Percentiles rank a stretch among this genome's conserved stretches.
Evolutionary conservation across 1,140 invertebrate genomes (phyloP).

Genomic region (Apis florea): DNA sequence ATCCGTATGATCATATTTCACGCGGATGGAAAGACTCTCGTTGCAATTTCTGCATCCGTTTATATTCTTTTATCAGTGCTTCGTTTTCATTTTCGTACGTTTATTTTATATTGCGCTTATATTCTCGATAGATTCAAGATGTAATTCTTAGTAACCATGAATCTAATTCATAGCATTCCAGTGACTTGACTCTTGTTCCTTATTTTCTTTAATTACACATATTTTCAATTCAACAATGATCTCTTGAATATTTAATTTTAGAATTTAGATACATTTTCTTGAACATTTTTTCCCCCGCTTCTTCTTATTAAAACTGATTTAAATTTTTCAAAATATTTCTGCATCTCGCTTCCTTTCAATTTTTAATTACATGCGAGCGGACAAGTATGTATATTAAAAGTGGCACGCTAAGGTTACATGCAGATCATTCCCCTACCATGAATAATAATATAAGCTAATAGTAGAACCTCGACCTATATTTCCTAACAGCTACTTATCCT

Average conservation of each 20-base stretch:
- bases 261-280: not conserved
- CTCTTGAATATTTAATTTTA: slow-evolving; percentile 24
- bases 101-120: not conserved
- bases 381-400: slow-evolving; percentile 9
- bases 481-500: not conserved
- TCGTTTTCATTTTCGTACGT: no score
- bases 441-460: slow-evolving; percentile 1
- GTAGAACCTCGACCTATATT: slow-evolving; percentile 18
- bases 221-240: not conserved
- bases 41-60: not conserved
- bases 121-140: not conserved
- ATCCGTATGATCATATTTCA: not conserved
- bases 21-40: not conserved
- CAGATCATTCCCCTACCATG: slow-evolving; percentile 6
- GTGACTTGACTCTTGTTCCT: not conserved
- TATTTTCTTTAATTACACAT: not conserved
- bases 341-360: no score
- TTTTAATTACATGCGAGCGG: not conserved
- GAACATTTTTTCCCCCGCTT: not conserved
- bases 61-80: no score
- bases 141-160: not conserved
- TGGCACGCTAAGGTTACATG: not conserved
- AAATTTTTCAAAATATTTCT: no score
- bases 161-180: not conserved
- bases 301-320: no score